Conservation (phyloP, 2,797 vertebrate genomes). For the Gymnothorax javanicus region DNA sequence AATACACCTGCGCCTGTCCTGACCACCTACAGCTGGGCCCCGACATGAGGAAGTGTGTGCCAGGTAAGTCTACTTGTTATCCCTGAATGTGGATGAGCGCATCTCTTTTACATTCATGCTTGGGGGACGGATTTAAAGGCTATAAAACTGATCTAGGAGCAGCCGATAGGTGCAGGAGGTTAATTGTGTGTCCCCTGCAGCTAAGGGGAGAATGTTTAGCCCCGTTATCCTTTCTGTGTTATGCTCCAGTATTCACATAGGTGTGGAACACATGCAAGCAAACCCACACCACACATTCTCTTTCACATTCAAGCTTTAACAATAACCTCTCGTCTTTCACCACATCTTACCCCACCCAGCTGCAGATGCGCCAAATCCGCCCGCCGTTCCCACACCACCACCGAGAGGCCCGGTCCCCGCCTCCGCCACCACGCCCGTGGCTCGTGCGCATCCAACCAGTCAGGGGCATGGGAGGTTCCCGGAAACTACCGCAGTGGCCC, state of each 20-base stretch:
- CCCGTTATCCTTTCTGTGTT: not conserved
- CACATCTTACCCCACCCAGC: not conserved
- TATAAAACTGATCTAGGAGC: not conserved
- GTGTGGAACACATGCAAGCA: not conserved
- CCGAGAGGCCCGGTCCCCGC: slow-evolving; percentile 5
- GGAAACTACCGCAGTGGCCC: not conserved
- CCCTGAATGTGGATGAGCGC: not conserved
- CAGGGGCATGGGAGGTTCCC: not conserved
- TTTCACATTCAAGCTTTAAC: not conserved
- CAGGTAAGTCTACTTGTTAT: slow-evolving; percentile 62
- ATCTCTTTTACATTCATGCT: not conserved
- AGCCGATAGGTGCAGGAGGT: not conserved
- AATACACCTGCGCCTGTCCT: slow-evolving; percentile 86
- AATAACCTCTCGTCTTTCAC: not conserved
- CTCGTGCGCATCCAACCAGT: not conserved
- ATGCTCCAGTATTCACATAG: not conserved
- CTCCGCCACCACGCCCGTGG: slow-evolving; percentile 23
- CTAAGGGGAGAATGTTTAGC: not conserved
- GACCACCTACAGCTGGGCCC: slow-evolving; percentile 68
- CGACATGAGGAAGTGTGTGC: slow-evolving; percentile 75
- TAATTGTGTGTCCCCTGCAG: not conserved
- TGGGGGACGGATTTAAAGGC: not conserved
- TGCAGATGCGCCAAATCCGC: not conserved
- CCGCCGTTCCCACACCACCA: not conserved
- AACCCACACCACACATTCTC: not conserved